Base-by-base conservation (phyloP, 2,888 invertebrate genomes). In the Mythimna loreyi region DNA sequence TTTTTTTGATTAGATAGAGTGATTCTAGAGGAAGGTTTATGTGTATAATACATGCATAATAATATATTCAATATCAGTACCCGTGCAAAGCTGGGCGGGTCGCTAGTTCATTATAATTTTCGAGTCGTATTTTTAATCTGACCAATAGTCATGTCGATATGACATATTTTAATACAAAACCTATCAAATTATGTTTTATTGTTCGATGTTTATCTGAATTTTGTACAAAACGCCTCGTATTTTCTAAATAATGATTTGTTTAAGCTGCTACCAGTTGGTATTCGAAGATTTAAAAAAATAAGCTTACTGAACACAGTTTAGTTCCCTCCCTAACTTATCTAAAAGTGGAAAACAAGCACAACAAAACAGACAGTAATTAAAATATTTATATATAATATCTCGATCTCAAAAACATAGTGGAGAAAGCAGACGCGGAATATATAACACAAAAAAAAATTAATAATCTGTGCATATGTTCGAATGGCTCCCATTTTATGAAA, bases 401-500 rank as follows among this genome's bases (percentile, higher is more conserved):
- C 25, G 11, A 6, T 55, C 40, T 70, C 21, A 70, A 16, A 11
- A 1, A 0, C 6, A 70, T 2, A 28, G 67, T 6, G 3, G 0
- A 7, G 11, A 55, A 2, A 21, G 67, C 53, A 33, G 47, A 40
- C 11, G 0, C 2, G 21, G 40, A 21, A 67, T 40, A 23, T 1
- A 70, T 2, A 0, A 43, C 0, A 55, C 53, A 55, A 11, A 49
- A 55, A 11, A 8, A 0, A 21, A 21, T 55, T 55, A 70, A 55
- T 25, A 70, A n/a, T 25, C 0, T 0, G 8, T 47, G 21, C 33
- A 70, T 19, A 49, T 3, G 2, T n/a, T 9, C 0, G 11, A 9
- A n/a, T 7, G 67, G 67, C 1, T 19, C 19, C 70, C 70, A 70
- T 5, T 13, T 19, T 25, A 0, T 6, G 21, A 70, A 70, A 70